Percentiles rank a stretch among this genome's conserved stretches.
Evolutionary conservation across 2,888 invertebrate genomes (phyloP).

Genomic region (Myathropa florea): DNA sequence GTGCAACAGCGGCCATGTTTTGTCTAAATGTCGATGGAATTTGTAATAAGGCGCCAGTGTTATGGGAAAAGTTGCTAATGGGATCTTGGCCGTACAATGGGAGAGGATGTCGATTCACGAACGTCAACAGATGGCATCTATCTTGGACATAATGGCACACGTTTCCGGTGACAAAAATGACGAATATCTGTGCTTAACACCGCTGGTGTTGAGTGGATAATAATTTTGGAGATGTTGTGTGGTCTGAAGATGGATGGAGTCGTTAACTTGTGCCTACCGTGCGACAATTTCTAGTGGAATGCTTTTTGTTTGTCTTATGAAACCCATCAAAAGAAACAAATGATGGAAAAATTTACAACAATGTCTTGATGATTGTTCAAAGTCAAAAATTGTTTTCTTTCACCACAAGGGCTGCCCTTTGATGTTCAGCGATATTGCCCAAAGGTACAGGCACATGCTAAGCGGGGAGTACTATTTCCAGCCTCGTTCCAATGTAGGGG

Average conservation of each 20-base stretch:
- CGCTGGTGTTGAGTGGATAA: not conserved
- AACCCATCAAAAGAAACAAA: no score
- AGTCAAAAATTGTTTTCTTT: no score
- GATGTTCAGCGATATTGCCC: no score
- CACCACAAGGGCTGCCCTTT: no score
- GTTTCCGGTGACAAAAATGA: not conserved
- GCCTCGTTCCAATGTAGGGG: no score
- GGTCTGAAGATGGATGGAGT: not conserved
- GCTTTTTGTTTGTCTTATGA: no score
- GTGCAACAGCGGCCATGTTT: not conserved
- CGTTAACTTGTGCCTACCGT: not conserved
- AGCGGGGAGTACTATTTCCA: no score
- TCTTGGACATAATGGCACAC: not conserved
- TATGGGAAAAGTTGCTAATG: not conserved
- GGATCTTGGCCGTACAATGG: not conserved
- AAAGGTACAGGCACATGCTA: no score
- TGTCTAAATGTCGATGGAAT: not conserved
- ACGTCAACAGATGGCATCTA: not conserved
- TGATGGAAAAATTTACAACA: no score
- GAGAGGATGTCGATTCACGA: not conserved
- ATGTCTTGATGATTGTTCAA: no score
- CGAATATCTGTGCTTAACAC: not conserved
- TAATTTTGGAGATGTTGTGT: not conserved
- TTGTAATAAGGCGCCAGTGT: not conserved
- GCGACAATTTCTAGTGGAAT: not conserved